Conservation (phyloP, 1,140 invertebrate species). For the Drosophila sp. region DNA sequence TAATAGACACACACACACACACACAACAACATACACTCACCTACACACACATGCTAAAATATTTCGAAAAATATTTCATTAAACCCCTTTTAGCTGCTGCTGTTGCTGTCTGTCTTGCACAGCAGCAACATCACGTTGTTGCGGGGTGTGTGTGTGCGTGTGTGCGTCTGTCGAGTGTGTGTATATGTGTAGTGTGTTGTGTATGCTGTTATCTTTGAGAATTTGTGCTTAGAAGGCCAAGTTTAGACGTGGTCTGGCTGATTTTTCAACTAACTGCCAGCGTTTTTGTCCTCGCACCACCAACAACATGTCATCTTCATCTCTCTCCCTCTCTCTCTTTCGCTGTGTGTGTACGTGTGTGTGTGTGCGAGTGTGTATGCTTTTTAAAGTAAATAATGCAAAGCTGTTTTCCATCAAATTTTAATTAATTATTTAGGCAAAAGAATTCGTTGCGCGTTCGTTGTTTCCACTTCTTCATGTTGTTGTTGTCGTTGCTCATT, state of each 20-base stretch:
- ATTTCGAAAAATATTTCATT: constrained; percentile 81
- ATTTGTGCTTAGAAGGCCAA: constrained; percentile 67
- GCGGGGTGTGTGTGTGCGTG: constrained; percentile 6
- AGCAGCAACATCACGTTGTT: constrained; percentile 14
- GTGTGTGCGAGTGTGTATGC: constrained; percentile 48
- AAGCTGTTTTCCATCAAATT: constrained; percentile 85
- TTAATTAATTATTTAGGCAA: constrained; percentile 85
- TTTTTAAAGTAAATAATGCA: constrained; percentile 84
- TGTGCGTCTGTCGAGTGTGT: constrained; percentile 11
- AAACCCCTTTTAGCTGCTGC: constrained; percentile 43
- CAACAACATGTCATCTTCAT: constrained; percentile 26
- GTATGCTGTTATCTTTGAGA: constrained; percentile 59
- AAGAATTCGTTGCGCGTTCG: constrained; percentile 64
- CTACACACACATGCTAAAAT: constrained; percentile 51
- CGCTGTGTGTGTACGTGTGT: constrained; percentile 27
- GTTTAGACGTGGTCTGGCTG: constrained; percentile 66
- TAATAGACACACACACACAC: constrained; percentile 67
- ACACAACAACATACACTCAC: constrained; percentile 32
- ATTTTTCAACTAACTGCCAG: constrained; percentile 54
- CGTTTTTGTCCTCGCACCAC: constrained; percentile 37
- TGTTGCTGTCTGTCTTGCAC: constrained; percentile 30
- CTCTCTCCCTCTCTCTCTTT: background rate
- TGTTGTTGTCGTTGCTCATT: constrained; percentile 24
- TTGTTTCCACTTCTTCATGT: background rate
- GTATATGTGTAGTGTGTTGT: constrained; percentile 20